Base-by-base conservation (phyloP, 2,113 vertebrate species). In the Ia io region DNA sequence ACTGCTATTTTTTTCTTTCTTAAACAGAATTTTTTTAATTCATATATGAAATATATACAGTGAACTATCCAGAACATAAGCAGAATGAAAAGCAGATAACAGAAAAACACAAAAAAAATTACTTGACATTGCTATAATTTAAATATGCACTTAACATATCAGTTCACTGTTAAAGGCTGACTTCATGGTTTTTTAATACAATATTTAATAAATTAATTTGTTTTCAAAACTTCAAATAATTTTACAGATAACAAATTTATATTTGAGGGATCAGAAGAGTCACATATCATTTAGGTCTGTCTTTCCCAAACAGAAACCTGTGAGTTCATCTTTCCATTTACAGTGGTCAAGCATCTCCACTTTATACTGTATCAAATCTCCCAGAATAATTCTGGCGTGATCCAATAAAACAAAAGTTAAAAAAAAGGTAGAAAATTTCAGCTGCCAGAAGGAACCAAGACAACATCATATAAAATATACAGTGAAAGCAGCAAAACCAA, bases 151-250 rank as follows among this genome's bases (percentile, higher is more conserved):
- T 84, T 63, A 90, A 59, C 20, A 87, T 25, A 13, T 70, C 16
- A 37, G 16, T 14, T 95, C 42, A 87, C 49, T 70, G 28, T 10
- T 61, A 74, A 90, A 87, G 42, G 3, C 23, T 80, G 35, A 79
- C 18, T 95, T 88, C 9, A 16, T 87, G 16, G 70, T 37, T 95
- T 85, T 71, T 77, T 84, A 40, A 22, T 17, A 93, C 0, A 51
- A 77, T 93, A 77, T 88, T 82, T 53, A 93, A 94, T 35, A 93
- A 59, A 20, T 82, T 4, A 88, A 71, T 3, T 86, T 88, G 25
- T 71, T 92, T 91, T 94, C 69, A 93, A 92, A 94, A 78, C 32
- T 20, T 90, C 49, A 87, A 70, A 87, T 87, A 65, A 5, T 18
- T 74, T 70, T 71, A 80, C 20, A 28, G 49, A 56, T 71, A 88